Conservation (phyloP, 2,797 vertebrate genomes). For the Ctenopoma kingsleyae region DNA sequence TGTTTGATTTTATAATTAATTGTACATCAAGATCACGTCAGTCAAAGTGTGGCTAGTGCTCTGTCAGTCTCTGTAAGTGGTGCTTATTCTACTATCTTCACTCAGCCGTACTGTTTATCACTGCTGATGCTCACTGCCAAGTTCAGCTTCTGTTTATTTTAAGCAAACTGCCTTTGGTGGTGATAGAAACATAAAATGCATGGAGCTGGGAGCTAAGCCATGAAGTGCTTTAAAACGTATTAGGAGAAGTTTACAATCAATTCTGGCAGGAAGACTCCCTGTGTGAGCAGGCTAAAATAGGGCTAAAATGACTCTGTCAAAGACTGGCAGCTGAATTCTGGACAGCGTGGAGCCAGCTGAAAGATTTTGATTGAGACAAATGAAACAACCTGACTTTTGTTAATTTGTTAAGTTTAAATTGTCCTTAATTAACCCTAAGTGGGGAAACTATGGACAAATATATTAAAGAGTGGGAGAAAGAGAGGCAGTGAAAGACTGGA, state of each 20-base stretch:
- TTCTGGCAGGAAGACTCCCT: slow-evolving; percentile 37
- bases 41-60: slow-evolving; percentile 26
- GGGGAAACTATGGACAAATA: too few species aligned
- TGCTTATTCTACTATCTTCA: slow-evolving; percentile 38
- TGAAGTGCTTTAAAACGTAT: slow-evolving; percentile 47
- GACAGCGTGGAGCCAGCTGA: slow-evolving; percentile 18
- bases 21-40: slow-evolving; percentile 34
- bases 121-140: slow-evolving; percentile 29
- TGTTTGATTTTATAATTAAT: slow-evolving; percentile 10
- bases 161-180: slow-evolving; percentile 13
- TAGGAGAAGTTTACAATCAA: slow-evolving; percentile 46
- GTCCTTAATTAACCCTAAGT: too few species aligned
- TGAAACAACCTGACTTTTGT: slow-evolving; percentile 1
- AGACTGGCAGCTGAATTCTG: slow-evolving; percentile 4
- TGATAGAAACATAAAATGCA: slow-evolving; percentile 45
- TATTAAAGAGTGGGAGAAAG: too few species aligned
- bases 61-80: slow-evolving; percentile 14
- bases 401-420: too few species aligned
- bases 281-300: slow-evolving; percentile 5
- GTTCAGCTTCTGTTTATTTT: slow-evolving; percentile 47
- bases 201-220: slow-evolving; percentile 27
- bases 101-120: slow-evolving; percentile 39
- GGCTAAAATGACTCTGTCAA: slow-evolving; percentile 16
- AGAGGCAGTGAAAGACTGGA: too few species aligned
- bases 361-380: slow-evolving; percentile 5